phyloP scores from a whole-genome alignment of 2,113 vertebrate genomes.

The Elephas maximus region DNA sequence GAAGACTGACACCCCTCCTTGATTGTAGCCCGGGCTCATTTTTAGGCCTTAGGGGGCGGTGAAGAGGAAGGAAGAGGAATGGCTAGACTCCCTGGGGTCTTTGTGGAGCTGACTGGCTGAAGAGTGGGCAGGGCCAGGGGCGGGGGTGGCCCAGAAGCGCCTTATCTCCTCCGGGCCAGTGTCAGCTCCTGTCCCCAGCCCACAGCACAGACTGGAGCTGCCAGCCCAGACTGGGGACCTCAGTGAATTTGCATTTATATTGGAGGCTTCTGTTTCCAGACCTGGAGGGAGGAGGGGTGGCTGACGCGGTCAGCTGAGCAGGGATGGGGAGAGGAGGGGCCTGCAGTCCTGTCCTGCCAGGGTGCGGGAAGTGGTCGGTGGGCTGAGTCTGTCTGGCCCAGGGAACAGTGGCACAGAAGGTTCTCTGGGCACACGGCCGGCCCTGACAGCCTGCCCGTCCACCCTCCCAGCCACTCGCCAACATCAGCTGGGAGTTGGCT shows the following conservation, averaged over 20 bases:
- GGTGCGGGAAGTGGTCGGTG: constrained; percentile 67
- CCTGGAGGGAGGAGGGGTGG: constrained; percentile 76
- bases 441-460: constrained; percentile 81
- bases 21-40: not conserved
- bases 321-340: constrained; percentile 75
- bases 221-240: constrained; percentile 90
- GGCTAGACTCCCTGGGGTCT: constrained; percentile 46
- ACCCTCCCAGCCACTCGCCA: constrained; percentile 68
- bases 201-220: constrained; percentile 87
- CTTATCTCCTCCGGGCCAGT: constrained; percentile 90
- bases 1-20: not conserved
- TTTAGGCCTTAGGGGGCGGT: not conserved
- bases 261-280: constrained; percentile 93
- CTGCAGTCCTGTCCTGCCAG: constrained; percentile 88
- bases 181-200: constrained; percentile 88
- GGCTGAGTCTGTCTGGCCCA: constrained; percentile 84
- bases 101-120: constrained; percentile 41
- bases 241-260: constrained; percentile 95
- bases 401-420: constrained; percentile 80
- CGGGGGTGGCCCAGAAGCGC: not conserved
- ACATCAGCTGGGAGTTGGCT: constrained; percentile 76
- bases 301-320: constrained; percentile 51
- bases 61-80: not conserved
- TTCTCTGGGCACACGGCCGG: constrained; percentile 79
- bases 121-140: not conserved